Percentiles rank a stretch among this genome's conserved stretches.
Conservation (phyloP, 1,140 invertebrate genomes). For the Zeugodacus cucurbitae region DNA sequence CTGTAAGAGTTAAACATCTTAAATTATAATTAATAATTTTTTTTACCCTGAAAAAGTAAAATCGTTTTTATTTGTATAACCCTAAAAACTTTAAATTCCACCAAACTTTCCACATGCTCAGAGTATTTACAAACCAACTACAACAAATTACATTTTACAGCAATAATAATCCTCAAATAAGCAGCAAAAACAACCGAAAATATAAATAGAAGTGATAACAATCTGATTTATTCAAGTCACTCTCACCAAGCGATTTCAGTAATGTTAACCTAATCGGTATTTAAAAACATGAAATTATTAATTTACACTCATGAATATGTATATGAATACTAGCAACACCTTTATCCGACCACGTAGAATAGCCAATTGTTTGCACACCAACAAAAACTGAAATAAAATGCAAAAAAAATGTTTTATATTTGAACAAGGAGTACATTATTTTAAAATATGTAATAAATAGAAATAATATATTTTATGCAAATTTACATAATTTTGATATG, state of each 20-base stretch:
- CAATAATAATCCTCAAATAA: not conserved
- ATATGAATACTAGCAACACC: not conserved
- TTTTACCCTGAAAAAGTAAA: too few species aligned
- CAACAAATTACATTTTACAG: not conserved
- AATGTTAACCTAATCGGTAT: not conserved
- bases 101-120: too few species aligned
- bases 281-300: not conserved
- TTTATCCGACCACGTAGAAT: not conserved
- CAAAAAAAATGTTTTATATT: not conserved
- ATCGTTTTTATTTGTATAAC: too few species aligned
- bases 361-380: not conserved
- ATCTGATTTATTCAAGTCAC: not conserved
- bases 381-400: not conserved
- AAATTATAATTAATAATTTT: too few species aligned
- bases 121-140: not conserved
- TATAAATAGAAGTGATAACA: not conserved
- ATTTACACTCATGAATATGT: not conserved
- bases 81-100: too few species aligned
- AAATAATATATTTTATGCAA: constrained; percentile 1
- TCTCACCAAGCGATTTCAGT: not conserved
- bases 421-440: not conserved
- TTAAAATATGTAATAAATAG: not conserved
- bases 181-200: not conserved
- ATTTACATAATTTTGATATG: not conserved
- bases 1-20: too few species aligned